Percentiles rank a stretch among this genome's conserved stretches.
phyloP scores from a whole-genome alignment of 2,113 vertebrate species.

The Mus spicilegus region DNA sequence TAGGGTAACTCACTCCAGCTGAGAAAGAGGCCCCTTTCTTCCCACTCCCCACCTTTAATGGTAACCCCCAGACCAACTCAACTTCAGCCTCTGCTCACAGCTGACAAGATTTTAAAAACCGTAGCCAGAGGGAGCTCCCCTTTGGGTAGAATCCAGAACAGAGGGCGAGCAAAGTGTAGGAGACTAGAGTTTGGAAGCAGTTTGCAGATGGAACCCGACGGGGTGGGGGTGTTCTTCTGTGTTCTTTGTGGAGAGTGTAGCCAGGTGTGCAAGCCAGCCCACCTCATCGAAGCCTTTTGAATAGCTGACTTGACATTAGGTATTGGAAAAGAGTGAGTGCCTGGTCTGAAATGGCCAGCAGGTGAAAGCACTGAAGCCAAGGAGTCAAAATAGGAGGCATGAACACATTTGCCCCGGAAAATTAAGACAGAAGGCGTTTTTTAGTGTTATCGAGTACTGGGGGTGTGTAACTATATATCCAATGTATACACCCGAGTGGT shows the following conservation, averaged over 20 bases:
- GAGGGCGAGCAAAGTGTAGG: not conserved
- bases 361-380: not conserved
- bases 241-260: not conserved
- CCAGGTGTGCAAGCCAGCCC: not conserved
- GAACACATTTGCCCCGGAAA: not conserved
- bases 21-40: not conserved
- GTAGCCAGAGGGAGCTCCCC: not conserved
- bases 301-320: not conserved
- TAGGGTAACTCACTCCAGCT: not conserved
- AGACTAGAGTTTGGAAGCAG: not conserved
- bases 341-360: not conserved
- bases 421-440: not conserved
- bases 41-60: not conserved
- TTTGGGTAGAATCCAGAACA: not conserved
- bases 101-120: not conserved
- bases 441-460: not conserved
- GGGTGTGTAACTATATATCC: not conserved
- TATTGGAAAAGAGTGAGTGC: not conserved
- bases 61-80: not conserved
- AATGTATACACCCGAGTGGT: not conserved
- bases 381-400: not conserved
- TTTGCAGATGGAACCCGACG: not conserved
- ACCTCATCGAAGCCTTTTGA: not conserved
- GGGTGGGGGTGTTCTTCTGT: not conserved
- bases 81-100: constrained; percentile 22